phyloP scores from a whole-genome alignment of 2,888 invertebrate species.

The Bimastos eiseni region DNA sequence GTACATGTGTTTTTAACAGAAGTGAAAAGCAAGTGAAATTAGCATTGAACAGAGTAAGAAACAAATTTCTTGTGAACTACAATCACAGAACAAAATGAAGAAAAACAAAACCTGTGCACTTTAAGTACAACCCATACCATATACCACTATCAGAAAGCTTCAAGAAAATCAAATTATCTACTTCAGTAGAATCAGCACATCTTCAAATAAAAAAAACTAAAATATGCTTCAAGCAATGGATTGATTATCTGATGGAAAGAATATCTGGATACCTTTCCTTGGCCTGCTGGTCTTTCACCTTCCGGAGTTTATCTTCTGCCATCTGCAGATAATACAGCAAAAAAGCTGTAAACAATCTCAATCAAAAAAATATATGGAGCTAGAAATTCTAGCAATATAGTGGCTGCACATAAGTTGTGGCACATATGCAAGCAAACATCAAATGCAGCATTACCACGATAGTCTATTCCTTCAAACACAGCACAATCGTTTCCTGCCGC shows the following conservation, averaged over 20 bases:
- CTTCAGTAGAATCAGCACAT: not conserved
- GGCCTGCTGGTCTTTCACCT: slow-evolving; percentile 51
- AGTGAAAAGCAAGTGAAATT: not conserved
- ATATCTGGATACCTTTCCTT: slow-evolving; percentile 43
- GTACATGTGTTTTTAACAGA: not conserved
- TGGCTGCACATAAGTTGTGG: not conserved
- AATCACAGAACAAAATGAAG: not conserved
- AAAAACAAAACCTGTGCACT: not conserved
- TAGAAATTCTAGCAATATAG: not conserved
- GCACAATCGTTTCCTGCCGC: not conserved
- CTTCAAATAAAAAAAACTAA: not conserved
- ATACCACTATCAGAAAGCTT: not conserved
- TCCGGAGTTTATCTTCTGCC: slow-evolving; percentile 53
- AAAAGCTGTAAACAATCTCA: not conserved
- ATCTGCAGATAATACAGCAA: slow-evolving; percentile 48
- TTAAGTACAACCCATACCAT: not conserved
- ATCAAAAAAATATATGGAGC: not conserved
- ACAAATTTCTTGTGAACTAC: not conserved
- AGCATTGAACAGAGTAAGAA: not conserved
- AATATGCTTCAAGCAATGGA: not conserved
- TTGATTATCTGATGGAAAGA: not conserved
- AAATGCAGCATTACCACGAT: not conserved
- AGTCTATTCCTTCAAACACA: not conserved
- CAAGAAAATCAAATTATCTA: not conserved
- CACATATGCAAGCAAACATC: not conserved